These are phyloP conservation scores for Seriola dumerili DNA, from an alignment of 2,113 vertebrate genomes.

Conservation along the genomic window DNA sequence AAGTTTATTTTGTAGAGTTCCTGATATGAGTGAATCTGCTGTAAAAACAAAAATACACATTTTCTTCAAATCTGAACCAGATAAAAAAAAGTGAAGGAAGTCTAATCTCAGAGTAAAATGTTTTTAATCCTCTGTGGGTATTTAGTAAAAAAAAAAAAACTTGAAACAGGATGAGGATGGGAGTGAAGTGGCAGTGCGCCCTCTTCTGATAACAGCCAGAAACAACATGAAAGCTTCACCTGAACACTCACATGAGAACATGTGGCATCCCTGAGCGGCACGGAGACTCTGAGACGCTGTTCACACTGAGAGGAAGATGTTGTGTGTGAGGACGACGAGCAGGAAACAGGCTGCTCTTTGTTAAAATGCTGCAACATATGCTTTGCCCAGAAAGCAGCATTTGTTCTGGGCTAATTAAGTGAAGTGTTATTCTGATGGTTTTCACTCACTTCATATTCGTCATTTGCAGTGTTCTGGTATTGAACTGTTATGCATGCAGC, in stretches of 20 bases:
- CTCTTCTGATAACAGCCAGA: conserved; percentile 82
- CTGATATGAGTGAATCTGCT: not conserved
- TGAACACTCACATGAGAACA: conserved; percentile 21
- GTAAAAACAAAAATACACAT: not conserved
- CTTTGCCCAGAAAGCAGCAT: conserved; percentile 73
- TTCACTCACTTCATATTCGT: conserved; percentile 84
- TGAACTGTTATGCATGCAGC: conserved; percentile 85
- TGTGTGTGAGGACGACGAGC: not conserved
- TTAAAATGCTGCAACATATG: conserved; percentile 71
- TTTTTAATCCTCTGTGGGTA: not conserved
- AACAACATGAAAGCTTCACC: conserved; percentile 60
- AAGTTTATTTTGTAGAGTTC: not conserved
- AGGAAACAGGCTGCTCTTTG: conserved; percentile 52
- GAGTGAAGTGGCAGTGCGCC: conserved; percentile 72
- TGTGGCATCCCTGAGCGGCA: not conserved
- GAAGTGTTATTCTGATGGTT: conserved; percentile 85
- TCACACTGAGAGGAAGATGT: not conserved
- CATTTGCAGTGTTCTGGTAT: conserved; percentile 79
- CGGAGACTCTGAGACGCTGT: not conserved
- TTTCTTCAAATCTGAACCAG: not conserved
- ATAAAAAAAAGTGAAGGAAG: not conserved
- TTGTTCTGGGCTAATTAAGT: conserved; percentile 84
- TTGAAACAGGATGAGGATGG: not conserved
- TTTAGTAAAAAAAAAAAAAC: conserved; percentile 9
- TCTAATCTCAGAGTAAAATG: not conserved